Conservation (phyloP, 1,140 invertebrate species). For the Venturia canescens region DNA sequence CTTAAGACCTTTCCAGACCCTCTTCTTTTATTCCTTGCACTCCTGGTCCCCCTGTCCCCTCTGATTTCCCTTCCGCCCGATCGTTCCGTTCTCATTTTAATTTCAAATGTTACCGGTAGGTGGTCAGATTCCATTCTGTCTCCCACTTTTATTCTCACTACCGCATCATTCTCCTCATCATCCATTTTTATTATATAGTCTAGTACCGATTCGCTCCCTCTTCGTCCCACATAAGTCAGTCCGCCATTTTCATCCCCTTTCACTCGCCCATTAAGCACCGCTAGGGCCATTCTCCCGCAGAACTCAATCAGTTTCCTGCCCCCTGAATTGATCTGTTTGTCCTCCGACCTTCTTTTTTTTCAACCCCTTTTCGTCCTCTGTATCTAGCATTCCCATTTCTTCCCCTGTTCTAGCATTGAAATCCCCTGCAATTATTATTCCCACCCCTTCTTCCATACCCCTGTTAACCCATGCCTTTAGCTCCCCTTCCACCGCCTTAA, state of each 20-base stretch:
- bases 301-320: constrained; percentile 34
- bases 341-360: constrained; percentile 27
- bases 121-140: constrained; percentile 27
- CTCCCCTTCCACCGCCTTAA: not conserved
- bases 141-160: constrained; percentile 9
- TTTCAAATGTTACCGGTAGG: constrained; percentile 24
- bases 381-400: not conserved
- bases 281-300: constrained; percentile 22
- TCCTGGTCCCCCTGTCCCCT: not conserved
- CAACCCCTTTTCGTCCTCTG: not conserved
- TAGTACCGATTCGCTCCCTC: not conserved
- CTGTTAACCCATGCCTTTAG: constrained; percentile 4
- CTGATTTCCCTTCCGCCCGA: not conserved
- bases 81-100: not conserved
- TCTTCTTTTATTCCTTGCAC: not conserved
- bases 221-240: constrained; percentile 1
- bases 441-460: not conserved
- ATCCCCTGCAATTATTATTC: constrained; percentile 24
- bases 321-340: constrained; percentile 22
- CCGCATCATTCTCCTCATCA: not conserved
- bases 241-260: constrained; percentile 29
- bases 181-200: constrained; percentile 3
- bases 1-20: not conserved
- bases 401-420: constrained; percentile 27
- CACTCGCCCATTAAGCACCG: constrained; percentile 24